Evolutionary conservation across 1,140 invertebrate genomes (phyloP), one percentile per base, ranked within the genome.

Genomic region (Coenobita brevimanus): DNA sequence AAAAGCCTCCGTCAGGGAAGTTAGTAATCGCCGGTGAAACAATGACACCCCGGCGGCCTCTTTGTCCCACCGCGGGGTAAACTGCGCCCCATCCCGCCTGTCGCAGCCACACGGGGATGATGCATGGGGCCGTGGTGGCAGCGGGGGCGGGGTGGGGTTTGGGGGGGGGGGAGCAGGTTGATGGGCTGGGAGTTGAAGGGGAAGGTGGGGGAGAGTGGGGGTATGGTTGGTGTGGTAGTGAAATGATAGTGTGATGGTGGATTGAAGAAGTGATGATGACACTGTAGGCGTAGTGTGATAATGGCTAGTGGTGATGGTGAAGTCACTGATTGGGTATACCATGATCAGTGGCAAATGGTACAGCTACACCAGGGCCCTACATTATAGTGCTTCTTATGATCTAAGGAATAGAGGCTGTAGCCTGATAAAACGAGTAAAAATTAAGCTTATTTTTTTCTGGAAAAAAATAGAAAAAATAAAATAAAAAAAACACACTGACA

Each of bases 1-100:
- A 84, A 84, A 84, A 57, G 82, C 46, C 46, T 30, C 82, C 69
- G 82, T 75, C 82, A 41, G 46, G 82, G 82, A 84, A 84, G 82
- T 84, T 54, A 36, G 82, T 60, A 84, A 84, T 84, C 82, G 50
- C 36, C 36, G 69, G 15, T 84, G 82, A 84, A 84, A 84, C 82
- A 84, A 84, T 84, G 82, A 84, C 82, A 84, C 82, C 27, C 69
- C 54, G 13, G 82, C 82, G 82, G 82, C 50, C 38, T 75, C 82
- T 84, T 84, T 84, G 69, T 84, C 82, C 82, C 50, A 60, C 36
- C 73, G 69, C 50, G 50, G 24, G 13, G 82, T 84, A 84, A 84
- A 69, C 36, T 73, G 71, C 15, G 46, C n/a, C 71, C 57, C 69
- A 75, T 75, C 69, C 82, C 46, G 82, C 69, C 82, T 84, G 82